Evolutionary conservation across 2,113 vertebrate genomes (phyloP).

Genomic region (Labeo catla): DNA sequence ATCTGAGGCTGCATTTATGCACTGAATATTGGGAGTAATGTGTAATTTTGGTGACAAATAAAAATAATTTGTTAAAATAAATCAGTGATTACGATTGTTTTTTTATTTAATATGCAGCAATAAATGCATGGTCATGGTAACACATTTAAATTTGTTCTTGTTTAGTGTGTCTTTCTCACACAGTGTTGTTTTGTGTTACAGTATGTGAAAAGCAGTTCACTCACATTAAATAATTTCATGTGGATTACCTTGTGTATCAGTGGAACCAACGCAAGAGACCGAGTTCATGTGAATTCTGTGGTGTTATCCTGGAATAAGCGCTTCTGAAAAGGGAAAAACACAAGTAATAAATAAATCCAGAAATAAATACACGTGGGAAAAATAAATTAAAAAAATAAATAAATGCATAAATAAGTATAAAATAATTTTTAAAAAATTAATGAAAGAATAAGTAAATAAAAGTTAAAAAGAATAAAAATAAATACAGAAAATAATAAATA

Average conservation of each 20-base stretch:
- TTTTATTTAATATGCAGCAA: background rate
- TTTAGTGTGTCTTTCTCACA: background rate
- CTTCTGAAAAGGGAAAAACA: too few relatives aligned
- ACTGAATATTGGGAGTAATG: background rate
- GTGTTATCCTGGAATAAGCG: background rate
- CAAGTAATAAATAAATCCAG: too few relatives aligned
- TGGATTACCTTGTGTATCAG: background rate
- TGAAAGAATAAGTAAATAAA: too few relatives aligned
- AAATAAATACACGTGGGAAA: too few relatives aligned
- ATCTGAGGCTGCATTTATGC: background rate
- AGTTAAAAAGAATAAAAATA: too few relatives aligned
- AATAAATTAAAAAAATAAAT: too few relatives aligned
- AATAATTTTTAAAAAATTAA: too few relatives aligned
- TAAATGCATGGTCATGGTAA: background rate
- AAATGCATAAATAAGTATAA: too few relatives aligned
- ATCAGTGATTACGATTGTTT: background rate
- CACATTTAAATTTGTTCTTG: background rate
- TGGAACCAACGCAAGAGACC: too few relatives aligned
- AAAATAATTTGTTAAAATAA: background rate
- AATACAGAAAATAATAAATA: too few relatives aligned
- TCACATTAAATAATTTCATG: background rate
- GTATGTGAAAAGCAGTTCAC: background rate
- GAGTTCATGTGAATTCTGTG: background rate
- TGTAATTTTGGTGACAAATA: conserved; percentile 3
- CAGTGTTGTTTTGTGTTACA: background rate